Evolutionary conservation across 2,888 invertebrate genomes (phyloP).

Genomic region (Drosophila barbarae): DNA sequence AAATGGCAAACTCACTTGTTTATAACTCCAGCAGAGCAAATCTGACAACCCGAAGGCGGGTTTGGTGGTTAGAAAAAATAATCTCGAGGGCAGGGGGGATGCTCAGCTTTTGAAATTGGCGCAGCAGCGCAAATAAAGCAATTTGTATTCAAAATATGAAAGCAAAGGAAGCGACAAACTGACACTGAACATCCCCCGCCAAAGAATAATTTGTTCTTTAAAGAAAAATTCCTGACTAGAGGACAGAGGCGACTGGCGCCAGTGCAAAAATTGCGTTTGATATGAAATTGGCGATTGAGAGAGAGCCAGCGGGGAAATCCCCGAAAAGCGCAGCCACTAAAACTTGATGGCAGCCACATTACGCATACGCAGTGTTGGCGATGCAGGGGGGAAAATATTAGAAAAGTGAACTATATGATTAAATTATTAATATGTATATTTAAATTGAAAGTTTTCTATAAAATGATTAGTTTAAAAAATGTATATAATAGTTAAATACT

Average conservation of each 20-base stretch:
- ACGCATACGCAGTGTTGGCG: conserved; percentile 49
- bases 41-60: conserved; percentile 46
- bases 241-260: conserved; percentile 53
- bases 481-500: no score
- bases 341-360: conserved; percentile 30
- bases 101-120: conserved; percentile 57
- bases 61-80: conserved; percentile 18
- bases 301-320: conserved; percentile 11
- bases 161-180: conserved; percentile 67
- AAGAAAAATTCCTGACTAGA: conserved; percentile 33
- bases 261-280: conserved; percentile 39
- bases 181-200: conserved; percentile 50
- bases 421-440: not conserved
- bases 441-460: no score
- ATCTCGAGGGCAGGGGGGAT: not conserved
- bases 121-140: conserved; percentile 78
- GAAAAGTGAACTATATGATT: not conserved
- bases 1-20: conserved; percentile 67
- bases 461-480: no score
- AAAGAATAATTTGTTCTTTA: conserved; percentile 49
- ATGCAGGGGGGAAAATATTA: not conserved
- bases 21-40: conserved; percentile 65
- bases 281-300: conserved; percentile 23
- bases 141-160: conserved; percentile 80
- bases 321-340: conserved; percentile 17